These are phyloP conservation scores for Petromus typicus DNA, from an alignment of 2,113 vertebrate species.

Conservation along the genomic window DNA sequence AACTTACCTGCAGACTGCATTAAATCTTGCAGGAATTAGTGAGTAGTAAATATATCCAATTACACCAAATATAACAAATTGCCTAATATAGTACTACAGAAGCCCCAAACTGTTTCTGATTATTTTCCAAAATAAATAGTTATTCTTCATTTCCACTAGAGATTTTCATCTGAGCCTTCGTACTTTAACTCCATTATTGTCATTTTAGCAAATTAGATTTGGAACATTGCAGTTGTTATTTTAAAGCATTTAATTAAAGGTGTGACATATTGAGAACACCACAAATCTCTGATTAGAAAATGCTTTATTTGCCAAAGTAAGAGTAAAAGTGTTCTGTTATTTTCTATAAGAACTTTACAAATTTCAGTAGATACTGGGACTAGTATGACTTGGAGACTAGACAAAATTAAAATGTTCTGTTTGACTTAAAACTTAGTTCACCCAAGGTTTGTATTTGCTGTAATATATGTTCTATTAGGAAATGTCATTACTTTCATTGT, in stretches of 20 bases:
- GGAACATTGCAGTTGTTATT: neutral
- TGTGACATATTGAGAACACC: neutral
- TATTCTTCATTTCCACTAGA: slow-evolving; percentile 68
- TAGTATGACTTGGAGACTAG: neutral
- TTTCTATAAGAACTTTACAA: neutral
- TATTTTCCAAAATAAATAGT: slow-evolving; percentile 56
- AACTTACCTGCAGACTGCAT: neutral
- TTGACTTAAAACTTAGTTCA: neutral
- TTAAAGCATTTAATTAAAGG: slow-evolving; percentile 59
- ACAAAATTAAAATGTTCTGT: slow-evolving; percentile 7
- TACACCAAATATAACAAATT: slow-evolving; percentile 3
- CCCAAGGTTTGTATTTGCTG: neutral
- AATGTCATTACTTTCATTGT: neutral
- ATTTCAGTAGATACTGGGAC: neutral
- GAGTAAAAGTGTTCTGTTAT: neutral
- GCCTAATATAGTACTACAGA: slow-evolving; percentile 14
- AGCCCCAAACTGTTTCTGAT: slow-evolving; percentile 45
- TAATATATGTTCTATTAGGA: neutral
- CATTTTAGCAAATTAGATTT: slow-evolving; percentile 64
- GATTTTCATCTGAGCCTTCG: slow-evolving; percentile 50
- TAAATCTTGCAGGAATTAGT: slow-evolving; percentile 37
- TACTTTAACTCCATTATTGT: slow-evolving; percentile 50
- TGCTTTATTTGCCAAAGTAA: slow-evolving; percentile 35
- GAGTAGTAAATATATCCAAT: slow-evolving; percentile 54
- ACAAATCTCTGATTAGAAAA: slow-evolving; percentile 56